A percentile compares a stretch with the other conserved stretches of the same genome.
Evolutionary conservation across 1,140 invertebrate genomes (phyloP).

Genomic region (Amyelois transitella): DNA sequence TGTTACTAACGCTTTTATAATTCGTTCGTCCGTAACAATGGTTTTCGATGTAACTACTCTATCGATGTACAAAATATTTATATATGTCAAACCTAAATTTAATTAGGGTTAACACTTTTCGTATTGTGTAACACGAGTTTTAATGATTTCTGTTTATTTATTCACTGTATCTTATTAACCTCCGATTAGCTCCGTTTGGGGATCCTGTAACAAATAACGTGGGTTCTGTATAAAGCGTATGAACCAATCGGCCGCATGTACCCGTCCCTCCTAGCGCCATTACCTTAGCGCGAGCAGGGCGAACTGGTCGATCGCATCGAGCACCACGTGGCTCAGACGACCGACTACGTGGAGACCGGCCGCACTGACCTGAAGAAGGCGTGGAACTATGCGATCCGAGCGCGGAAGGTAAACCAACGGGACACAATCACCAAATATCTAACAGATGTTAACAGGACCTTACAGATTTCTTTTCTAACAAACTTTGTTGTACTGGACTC

Average conservation of each 20-base stretch:
- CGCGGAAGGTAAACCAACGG: conserved; percentile 86
- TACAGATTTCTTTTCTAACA: too few relatives aligned
- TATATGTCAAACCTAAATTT: conserved; percentile 15
- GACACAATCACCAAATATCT: neutral
- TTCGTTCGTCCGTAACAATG: neutral
- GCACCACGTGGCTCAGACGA: conserved; percentile 88
- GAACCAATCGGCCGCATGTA: conserved; percentile 57
- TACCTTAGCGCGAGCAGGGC: conserved; percentile 79
- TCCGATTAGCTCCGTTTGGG: conserved; percentile 33
- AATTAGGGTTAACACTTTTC: conserved; percentile 26
- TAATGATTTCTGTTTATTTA: neutral
- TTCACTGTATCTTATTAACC: conserved; percentile 24
- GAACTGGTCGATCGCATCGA: conserved; percentile 95
- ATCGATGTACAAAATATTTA: conserved; percentile 8
- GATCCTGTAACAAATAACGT: conserved; percentile 41
- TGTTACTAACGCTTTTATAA: conserved; percentile 19
- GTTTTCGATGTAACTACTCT: neutral
- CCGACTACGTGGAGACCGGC: conserved; percentile 87
- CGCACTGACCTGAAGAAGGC: conserved; percentile 86
- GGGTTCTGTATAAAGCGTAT: conserved; percentile 41
- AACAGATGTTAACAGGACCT: conserved; percentile 4
- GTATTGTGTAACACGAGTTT: conserved; percentile 20
- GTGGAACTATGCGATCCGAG: conserved; percentile 88
- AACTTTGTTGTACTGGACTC: neutral
- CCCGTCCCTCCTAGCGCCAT: conserved; percentile 55